Evolutionary conservation across 2,888 invertebrate species (phyloP).

Genomic region (Caenorhabditis macrosperma): DNA sequence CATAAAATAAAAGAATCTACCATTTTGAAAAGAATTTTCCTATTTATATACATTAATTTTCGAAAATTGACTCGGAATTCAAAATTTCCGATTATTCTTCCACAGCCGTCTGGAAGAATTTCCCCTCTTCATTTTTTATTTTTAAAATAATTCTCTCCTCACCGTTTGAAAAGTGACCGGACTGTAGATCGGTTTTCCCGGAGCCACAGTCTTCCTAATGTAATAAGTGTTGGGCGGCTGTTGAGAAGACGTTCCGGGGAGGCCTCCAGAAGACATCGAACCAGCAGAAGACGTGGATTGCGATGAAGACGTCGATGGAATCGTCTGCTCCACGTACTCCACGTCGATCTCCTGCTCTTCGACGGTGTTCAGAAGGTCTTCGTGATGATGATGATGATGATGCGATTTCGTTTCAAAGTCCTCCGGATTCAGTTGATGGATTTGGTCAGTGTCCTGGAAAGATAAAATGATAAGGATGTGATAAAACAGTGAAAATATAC

Average conservation of each 20-base stretch:
- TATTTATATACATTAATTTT: no score
- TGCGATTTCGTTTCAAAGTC: not conserved
- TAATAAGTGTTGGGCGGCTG: conserved; percentile 12
- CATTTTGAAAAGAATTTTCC: no score
- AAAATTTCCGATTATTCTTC: no score
- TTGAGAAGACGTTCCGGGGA: not conserved
- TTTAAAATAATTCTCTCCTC: no score
- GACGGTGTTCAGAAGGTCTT: no score
- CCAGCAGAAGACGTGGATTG: not conserved
- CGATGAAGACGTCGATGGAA: not conserved
- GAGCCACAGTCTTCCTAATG: conserved; percentile 8
- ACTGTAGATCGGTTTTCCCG: not conserved
- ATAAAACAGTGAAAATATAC: not conserved
- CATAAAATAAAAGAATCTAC: no score
- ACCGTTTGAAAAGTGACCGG: conserved; percentile 35
- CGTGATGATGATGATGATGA: not conserved
- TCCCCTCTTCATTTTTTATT: no score
- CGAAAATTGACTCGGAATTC: no score
- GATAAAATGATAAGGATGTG: not conserved
- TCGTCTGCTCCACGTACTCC: not conserved
- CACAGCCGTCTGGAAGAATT: no score
- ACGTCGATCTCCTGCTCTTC: conserved; percentile 3
- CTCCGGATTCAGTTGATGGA: conserved; percentile 11
- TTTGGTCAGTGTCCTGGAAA: conserved; percentile 28
- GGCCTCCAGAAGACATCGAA: not conserved